Percentiles rank a stretch among this genome's conserved stretches.
Evolutionary conservation across 1,140 invertebrate species (phyloP).

Genomic region (Meteorus sp.): DNA sequence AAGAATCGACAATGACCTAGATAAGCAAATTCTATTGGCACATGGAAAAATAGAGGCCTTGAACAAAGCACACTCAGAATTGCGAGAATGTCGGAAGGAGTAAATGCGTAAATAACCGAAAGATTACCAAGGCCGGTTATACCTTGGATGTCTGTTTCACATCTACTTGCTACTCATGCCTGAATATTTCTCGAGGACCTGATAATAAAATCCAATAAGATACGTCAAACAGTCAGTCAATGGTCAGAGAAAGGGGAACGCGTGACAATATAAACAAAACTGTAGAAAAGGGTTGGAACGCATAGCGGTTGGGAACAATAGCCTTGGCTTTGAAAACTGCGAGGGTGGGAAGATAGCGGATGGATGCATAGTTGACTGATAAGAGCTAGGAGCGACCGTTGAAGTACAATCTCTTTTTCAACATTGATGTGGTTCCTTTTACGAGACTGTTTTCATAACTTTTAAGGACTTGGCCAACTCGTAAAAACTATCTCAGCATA

Average conservation of each 20-base stretch:
- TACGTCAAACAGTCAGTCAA: too few species aligned
- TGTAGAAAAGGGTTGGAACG: too few species aligned
- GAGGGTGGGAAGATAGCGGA: not conserved
- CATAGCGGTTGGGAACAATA: too few species aligned
- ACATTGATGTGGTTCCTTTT: constrained; percentile 25
- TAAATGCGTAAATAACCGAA: not conserved
- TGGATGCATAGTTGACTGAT: constrained; percentile 23
- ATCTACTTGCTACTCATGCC: too few species aligned
- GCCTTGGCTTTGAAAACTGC: too few species aligned
- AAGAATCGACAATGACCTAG: constrained; percentile 8
- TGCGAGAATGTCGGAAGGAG: not conserved
- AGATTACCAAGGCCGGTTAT: too few species aligned
- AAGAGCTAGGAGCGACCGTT: constrained; percentile 28
- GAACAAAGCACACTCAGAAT: not conserved
- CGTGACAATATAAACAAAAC: too few species aligned
- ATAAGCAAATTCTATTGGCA: constrained; percentile 21
- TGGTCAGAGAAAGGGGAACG: too few species aligned
- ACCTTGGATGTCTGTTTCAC: too few species aligned
- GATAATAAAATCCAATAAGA: too few species aligned
- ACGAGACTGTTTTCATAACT: constrained; percentile 40
- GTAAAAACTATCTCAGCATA: constrained; percentile 29
- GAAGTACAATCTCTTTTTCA: constrained; percentile 2
- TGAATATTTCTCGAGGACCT: too few species aligned
- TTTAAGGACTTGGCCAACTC: constrained; percentile 26
- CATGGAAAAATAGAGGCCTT: not conserved